Evolutionary conservation across 2,888 invertebrate genomes (phyloP), one percentile per base, ranked within the genome.

Genomic region (Branchellion lobata): DNA sequence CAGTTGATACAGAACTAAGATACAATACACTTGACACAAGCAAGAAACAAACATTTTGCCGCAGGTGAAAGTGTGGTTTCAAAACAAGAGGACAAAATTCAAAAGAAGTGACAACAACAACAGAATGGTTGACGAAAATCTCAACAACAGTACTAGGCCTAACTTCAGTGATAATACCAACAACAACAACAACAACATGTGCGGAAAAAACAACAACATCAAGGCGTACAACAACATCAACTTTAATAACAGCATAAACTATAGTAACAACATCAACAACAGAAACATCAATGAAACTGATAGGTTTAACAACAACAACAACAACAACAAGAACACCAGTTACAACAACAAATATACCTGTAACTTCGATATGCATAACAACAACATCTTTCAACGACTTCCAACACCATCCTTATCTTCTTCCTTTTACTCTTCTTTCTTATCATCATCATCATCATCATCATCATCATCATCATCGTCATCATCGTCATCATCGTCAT

Each of bases 11-110:
- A n/a, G n/a, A n/a, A n/a, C n/a, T n/a, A n/a, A n/a, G n/a, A n/a
- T n/a, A n/a, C n/a, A n/a, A n/a, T n/a, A n/a, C n/a, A n/a, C n/a
- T n/a, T n/a, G n/a, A n/a, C n/a, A n/a, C n/a, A n/a, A n/a, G n/a
- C n/a, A n/a, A n/a, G n/a, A n/a, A n/a, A n/a, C n/a, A n/a, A n/a
- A n/a, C n/a, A n/a, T n/a, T n/a, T n/a, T n/a, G n/a, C n/a, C n/a
- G 14, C 33, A 77, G 77, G 84, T 85, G 51, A 86, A 86, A 83
- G 86, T 86, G 76, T 86, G 86, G 86, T 88, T 89, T 82, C 88
- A 89, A 85, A 88, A 90, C 83, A 85, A 89, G 65, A 85, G 90
- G 75, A 97, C 97, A 83, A 98, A 98, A 89, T 95, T 95, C 85
- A 98, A 98, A 90, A 75, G 51, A 27, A 14, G 3, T 3, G 5